Evolutionary conservation across 1,140 invertebrate species (phyloP), one percentile per base, ranked within the genome.

Genomic region (Coptotermes formosanus): DNA sequence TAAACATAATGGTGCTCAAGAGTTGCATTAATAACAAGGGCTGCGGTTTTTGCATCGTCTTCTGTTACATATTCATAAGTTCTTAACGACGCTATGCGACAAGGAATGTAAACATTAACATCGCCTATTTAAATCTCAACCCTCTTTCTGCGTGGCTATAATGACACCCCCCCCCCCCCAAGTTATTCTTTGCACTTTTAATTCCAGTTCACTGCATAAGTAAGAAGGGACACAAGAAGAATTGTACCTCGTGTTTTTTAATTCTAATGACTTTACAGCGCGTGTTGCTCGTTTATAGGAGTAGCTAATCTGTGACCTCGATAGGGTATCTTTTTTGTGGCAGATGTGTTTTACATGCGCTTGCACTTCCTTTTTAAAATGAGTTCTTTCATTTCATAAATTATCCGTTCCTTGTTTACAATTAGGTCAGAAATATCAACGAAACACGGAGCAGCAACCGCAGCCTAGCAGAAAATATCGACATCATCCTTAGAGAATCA

Each of bases 21-120:
- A 83, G 82, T 83, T 19, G 14, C 82, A 45, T 83, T 83, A 83
- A 45, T 83, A 83, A 83, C 82, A 45, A 83, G 44, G 45, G 44
- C 52, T 30, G 52, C 45, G 45, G 44, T 25, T 83, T 45, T 45
- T 30, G 45, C 25, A 52, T 23, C 44, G 52, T 84, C 52, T 30
- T 44, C 38, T 44, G 83, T 55, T 84, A 43, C 83, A 84, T 84
- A 84, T 84, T 84, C 83, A 84, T 84, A 55, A 84, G 83, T 48
- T 45, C 83, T 84, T 83, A 83, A 83, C 43, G 82, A 45, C 82
- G 43, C 45, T 55, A 4, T 55, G 52, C 52, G 14, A 55, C 82
- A 12, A 32, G 23, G 82, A 48, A 83, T 30, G 45, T 59, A 84
- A 84, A 84, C 48, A 84, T 59, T 84, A 84, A n/a, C 83, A n/a